phyloP scores from a whole-genome alignment of 2,797 vertebrate species.

The Argya squamiceps region DNA sequence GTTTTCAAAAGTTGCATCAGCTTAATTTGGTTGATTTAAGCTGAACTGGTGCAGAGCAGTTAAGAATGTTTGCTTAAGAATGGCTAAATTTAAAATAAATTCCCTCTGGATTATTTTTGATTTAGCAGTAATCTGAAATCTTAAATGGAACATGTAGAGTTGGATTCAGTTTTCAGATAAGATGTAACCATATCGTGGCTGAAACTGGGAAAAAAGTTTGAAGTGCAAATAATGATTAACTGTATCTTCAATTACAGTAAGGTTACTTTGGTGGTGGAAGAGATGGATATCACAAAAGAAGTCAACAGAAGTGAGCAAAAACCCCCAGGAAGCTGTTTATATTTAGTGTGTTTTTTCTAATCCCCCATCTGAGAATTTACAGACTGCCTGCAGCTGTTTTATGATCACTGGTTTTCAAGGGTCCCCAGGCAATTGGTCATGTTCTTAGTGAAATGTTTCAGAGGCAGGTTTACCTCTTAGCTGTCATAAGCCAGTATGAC shows the following conservation, averaged over 20 bases:
- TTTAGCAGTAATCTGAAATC: not conserved
- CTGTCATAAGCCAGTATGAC: not conserved
- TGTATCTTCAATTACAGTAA: not conserved
- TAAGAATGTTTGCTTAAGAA: not conserved
- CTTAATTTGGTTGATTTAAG: not conserved
- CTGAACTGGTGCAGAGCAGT: not conserved
- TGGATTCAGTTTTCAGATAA: not conserved
- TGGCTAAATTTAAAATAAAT: not conserved
- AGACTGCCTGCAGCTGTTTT: not conserved
- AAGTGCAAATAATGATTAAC: not conserved
- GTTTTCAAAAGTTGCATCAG: not conserved
- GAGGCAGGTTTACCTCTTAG: not conserved
- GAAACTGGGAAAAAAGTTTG: not conserved
- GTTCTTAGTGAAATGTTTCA: not conserved
- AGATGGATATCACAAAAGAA: not conserved
- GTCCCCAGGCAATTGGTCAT: not conserved
- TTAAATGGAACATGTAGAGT: not conserved
- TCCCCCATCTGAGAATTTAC: not conserved
- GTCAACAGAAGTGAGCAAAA: not conserved
- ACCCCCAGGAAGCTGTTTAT: not conserved
- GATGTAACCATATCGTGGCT: rapidly evolving
- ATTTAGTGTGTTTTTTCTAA: not conserved
- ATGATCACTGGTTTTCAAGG: not conserved
- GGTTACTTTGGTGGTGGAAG: not conserved
- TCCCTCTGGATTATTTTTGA: not conserved